phyloP scores from a whole-genome alignment of 2,113 vertebrate species.

The Arizona elegans region DNA sequence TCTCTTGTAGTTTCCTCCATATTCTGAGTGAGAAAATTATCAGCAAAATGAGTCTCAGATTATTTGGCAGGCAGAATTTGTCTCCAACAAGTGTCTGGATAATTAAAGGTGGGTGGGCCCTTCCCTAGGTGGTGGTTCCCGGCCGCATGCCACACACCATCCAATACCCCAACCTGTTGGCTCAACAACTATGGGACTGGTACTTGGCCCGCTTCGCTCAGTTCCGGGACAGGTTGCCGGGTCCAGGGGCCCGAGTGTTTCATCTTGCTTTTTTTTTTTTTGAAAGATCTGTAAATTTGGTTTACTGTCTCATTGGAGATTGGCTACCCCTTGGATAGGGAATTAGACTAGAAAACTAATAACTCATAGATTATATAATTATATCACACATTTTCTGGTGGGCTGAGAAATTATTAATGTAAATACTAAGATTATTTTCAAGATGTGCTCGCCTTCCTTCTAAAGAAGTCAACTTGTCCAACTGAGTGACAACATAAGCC shows the following conservation, averaged over 20 bases:
- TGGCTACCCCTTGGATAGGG: not conserved
- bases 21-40: not conserved
- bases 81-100: not conserved
- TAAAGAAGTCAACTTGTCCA: not conserved
- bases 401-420: not conserved
- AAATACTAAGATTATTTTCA: not conserved
- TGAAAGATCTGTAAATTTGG: not conserved
- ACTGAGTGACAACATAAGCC: not conserved
- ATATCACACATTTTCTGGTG: not conserved
- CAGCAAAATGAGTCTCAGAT: not conserved
- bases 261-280: not conserved
- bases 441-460: not conserved
- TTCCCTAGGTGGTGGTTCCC: too few relatives aligned
- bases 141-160: too few relatives aligned
- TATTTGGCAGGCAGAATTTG: not conserved
- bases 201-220: too few relatives aligned
- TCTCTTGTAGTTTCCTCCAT: not conserved
- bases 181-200: too few relatives aligned
- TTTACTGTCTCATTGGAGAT: not conserved
- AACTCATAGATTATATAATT: not conserved
- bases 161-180: too few relatives aligned
- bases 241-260: too few relatives aligned
- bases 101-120: too few relatives aligned
- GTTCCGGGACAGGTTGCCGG: too few relatives aligned
- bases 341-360: not conserved